Conservation (phyloP, 2,797 vertebrate genomes). For the Masticophis lateralis region DNA sequence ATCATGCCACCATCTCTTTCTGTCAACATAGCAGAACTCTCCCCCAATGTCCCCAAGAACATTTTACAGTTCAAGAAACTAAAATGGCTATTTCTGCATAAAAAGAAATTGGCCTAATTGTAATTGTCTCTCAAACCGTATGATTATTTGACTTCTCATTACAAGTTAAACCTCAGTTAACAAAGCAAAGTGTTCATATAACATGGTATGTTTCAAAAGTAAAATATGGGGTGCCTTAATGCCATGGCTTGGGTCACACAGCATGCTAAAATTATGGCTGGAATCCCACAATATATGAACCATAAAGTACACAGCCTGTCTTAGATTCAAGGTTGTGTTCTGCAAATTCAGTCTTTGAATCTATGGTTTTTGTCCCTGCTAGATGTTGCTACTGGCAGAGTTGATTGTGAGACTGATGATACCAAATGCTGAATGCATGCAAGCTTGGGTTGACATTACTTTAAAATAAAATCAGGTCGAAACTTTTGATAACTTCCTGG, state of each 20-base stretch:
- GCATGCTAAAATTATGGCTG: not conserved
- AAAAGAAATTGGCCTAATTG: not conserved
- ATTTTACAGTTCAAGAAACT: not conserved
- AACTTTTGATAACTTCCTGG: not conserved
- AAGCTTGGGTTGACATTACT: not conserved
- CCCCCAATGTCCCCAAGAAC: not conserved
- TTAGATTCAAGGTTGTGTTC: not conserved
- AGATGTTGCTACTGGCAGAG: not conserved
- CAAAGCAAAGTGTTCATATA: not conserved
- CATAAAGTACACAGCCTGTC: not conserved
- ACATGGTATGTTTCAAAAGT: not conserved
- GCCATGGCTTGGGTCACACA: not conserved
- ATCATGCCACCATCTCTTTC: not conserved
- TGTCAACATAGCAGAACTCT: not conserved
- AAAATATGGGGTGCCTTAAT: not conserved
- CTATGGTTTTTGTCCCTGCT: not conserved
- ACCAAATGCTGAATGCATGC: not conserved
- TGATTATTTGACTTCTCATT: not conserved
- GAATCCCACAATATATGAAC: not conserved
- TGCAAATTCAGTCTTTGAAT: not conserved
- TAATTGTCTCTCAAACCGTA: not conserved
- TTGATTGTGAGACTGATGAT: not conserved
- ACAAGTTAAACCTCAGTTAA: not conserved
- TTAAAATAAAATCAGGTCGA: not conserved
- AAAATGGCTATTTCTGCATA: not conserved